These are phyloP conservation scores for Oscheius sp. DNA, from an alignment of 2,888 invertebrate genomes.

Conservation along the genomic window DNA sequence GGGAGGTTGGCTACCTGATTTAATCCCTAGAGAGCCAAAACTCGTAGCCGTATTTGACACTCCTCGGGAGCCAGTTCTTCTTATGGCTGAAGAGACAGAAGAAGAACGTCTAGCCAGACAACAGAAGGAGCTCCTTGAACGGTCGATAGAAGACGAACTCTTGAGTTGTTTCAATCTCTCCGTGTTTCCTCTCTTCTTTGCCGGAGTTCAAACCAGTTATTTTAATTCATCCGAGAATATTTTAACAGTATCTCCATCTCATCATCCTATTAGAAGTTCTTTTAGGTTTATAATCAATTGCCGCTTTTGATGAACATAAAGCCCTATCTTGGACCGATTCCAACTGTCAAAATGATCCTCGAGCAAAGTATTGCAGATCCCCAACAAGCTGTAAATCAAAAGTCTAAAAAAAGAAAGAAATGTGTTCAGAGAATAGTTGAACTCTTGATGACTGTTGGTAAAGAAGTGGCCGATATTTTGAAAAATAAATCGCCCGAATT, in stretches of 20 bases:
- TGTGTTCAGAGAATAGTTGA: neutral
- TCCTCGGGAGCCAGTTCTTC: neutral
- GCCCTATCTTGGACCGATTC: slow-evolving; percentile 27
- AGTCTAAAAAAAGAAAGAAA: too few relatives aligned
- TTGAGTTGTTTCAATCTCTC: slow-evolving; percentile 47
- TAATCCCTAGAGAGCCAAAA: neutral
- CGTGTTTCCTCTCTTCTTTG: slow-evolving; percentile 48
- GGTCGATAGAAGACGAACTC: slow-evolving; percentile 39
- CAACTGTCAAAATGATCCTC: slow-evolving; percentile 19
- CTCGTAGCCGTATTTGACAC: neutral
- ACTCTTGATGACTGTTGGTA: slow-evolving; percentile 39
- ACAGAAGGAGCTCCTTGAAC: neutral
- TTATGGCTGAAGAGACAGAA: slow-evolving; percentile 13
- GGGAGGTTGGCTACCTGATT: slow-evolving; percentile 50
- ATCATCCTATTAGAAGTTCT: neutral
- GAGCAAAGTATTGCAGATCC: neutral
- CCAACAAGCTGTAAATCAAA: neutral
- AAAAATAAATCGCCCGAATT: slow-evolving; percentile 34
- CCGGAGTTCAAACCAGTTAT: slow-evolving; percentile 50
- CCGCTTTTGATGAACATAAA: slow-evolving; percentile 38
- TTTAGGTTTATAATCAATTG: slow-evolving; percentile 49
- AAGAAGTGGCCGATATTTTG: slow-evolving; percentile 40
- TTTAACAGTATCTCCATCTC: slow-evolving; percentile 36
- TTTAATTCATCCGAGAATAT: slow-evolving; percentile 39
- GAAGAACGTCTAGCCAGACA: neutral